Conservation (phyloP, 2,888 invertebrate species). For the Drosophila colorata region DNA sequence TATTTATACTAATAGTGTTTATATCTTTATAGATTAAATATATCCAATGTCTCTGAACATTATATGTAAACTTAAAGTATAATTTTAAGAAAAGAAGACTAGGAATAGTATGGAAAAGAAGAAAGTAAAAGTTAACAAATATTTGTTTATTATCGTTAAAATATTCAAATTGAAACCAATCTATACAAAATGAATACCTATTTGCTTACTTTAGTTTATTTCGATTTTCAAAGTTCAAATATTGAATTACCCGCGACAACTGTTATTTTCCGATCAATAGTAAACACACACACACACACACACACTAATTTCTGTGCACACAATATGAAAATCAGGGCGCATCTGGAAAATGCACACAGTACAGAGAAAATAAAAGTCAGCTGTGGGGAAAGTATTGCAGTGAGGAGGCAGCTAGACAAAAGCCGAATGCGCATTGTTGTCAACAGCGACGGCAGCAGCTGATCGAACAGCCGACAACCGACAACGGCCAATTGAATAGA, state of each 20-base stretch:
- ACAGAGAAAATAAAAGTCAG: conserved; percentile 42
- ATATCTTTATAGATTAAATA: no score
- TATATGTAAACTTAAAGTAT: no score
- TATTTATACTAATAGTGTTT: no score
- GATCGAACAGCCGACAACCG: conserved; percentile 55
- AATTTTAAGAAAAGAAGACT: no score
- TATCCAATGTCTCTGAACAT: no score
- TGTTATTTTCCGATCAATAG: conserved; percentile 31
- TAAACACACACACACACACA: conserved; percentile 8
- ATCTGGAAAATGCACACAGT: conserved; percentile 48
- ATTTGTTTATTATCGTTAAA: no score
- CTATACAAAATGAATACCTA: not conserved
- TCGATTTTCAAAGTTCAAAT: not conserved
- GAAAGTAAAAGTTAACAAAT: no score
- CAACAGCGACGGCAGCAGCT: conserved; percentile 60
- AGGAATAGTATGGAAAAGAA: no score
- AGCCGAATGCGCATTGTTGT: conserved; percentile 55
- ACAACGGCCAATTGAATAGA: conserved; percentile 49
- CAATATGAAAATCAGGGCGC: conserved; percentile 26
- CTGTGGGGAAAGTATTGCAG: conserved; percentile 8
- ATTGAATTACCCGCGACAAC: conserved; percentile 5
- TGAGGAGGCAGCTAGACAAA: conserved; percentile 33
- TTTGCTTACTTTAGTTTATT: no score
- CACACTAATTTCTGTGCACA: not conserved
- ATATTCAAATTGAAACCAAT: no score